Percentiles rank a stretch among this genome's conserved stretches.
These are phyloP conservation scores for Muntiacus muntjak DNA, from an alignment of 2,113 vertebrate genomes.

Conservation along the genomic window DNA sequence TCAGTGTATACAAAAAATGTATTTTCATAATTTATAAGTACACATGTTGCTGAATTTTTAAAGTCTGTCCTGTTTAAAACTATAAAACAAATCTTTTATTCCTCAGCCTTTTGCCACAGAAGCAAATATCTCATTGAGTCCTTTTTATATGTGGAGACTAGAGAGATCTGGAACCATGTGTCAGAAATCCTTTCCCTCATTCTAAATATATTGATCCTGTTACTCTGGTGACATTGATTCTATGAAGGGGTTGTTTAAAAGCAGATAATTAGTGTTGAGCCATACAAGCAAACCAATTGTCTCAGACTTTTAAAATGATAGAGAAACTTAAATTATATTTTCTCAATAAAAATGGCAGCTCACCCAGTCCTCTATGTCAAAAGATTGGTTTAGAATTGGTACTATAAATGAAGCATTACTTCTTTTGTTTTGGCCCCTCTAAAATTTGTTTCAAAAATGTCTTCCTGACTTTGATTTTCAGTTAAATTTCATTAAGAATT, in stretches of 20 bases:
- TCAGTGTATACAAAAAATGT: neutral
- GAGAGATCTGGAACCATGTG: rapidly evolving
- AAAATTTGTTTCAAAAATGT: neutral
- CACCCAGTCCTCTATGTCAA: neutral
- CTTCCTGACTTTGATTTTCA: neutral
- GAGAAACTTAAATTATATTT: neutral
- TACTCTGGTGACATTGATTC: neutral
- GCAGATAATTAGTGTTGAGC: neutral
- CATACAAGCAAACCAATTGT: neutral
- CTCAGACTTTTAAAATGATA: neutral
- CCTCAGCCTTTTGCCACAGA: neutral
- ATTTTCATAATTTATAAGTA: neutral
- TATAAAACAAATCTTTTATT: neutral
- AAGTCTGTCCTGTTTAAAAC: neutral
- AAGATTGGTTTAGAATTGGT: neutral
- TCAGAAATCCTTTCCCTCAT: neutral
- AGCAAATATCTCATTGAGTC: neutral
- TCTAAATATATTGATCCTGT: neutral
- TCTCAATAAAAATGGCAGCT: neutral
- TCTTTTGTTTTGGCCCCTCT: neutral
- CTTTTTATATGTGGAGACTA: neutral
- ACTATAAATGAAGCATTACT: neutral
- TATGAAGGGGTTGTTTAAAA: neutral
- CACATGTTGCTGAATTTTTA: neutral
- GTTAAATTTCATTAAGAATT: neutral